Base-by-base conservation (phyloP, 2,888 invertebrate species). In the Dryococelus australis region DNA sequence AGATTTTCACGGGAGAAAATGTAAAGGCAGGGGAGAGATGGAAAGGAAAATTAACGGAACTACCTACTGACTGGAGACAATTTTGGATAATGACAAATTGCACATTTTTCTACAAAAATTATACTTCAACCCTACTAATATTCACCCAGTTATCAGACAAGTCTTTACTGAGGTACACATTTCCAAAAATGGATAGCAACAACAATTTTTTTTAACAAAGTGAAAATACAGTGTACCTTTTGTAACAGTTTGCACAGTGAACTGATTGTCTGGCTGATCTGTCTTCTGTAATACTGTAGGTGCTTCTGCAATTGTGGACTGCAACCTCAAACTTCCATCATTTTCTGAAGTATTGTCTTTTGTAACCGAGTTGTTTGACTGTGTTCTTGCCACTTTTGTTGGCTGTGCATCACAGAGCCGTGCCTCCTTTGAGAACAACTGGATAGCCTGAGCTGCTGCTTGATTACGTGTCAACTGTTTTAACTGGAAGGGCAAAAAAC, bases 381-480 rank as follows among this genome's bases (percentile, higher is more conserved):
- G 89, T 65, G 89, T 89, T 90, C 95, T 93, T 84, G 96, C 95
- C 89, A 96, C 95, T 94, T 97, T 96, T 90, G 94, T 95, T 90
- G 95, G 95, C 88, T 94, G 94, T 16, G 92, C 92, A 92, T 97
- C 97, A 93, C 98, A 98, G 51, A 98, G 94, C 90, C 95, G 94
- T 35, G 97, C 97, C 91, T 98, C 97, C 92, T 96, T 95, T 88
- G 96, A 96, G 92, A 97, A 97, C 88, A 98, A 93, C 91, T 97
- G 96, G 90, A 98, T 95, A 16, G 98, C 98, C 91, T 96, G 95
- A 0, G 97, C 97, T 47, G 98, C 98, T 87, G 98, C 98, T 93
- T 98, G 96, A 94, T 98, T 97, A 89, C 97, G 96, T 88, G 97
- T 95, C 90, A 97, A 93, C 91, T 95, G 95, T 91, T 95, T 94